Evolutionary conservation across 2,113 vertebrate genomes (phyloP), one percentile per base, ranked within the genome.

Genomic region (Gambusia holbrooki): DNA sequence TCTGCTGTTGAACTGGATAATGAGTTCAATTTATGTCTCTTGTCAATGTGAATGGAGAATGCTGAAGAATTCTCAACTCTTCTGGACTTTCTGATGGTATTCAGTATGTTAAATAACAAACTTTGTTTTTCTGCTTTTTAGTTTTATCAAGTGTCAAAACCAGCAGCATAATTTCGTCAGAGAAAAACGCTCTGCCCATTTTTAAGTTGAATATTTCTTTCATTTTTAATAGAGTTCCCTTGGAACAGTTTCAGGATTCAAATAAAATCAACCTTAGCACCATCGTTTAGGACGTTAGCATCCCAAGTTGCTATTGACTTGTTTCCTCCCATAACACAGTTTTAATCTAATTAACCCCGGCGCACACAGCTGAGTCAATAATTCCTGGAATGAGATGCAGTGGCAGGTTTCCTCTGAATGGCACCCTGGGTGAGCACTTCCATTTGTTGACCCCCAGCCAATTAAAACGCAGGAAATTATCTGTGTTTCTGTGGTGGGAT

Each of bases 261-360:
- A 42, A 66, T 42, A 8, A 66, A 45, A 51, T 12, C 17, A 30
- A 6, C 3, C 11, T 15, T 58, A 9, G n/a, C 60, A 1, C 8
- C 33, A 61, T 70, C 7, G 2, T 35, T 28, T 61, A 28, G 10
- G 6, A 37, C 29, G n/a, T 13, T 15, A 32, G 3, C 32, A 2
- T 29, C 37, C 4, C 70, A 62, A 66, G 45, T 54, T 66, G 45
- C 15, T n/a, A 66, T 65, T 37, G 62, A 62, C 17, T 29, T 72
- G 60, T 62, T 42, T 62, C 6, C 5, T 45, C 58, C 9, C 70
- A 71, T 37, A 40, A 48, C 45, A 66, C n/a, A 33, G 72, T 32
- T 74, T 74, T 54, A 74, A 66, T 37, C 62, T 45, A 74, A 66
- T 74, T 54, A 74, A 35, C 62, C 30, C 62, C 27, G 13, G 40